Base-by-base conservation (phyloP, 2,888 invertebrate genomes). In the Hyposoter dolosus region DNA sequence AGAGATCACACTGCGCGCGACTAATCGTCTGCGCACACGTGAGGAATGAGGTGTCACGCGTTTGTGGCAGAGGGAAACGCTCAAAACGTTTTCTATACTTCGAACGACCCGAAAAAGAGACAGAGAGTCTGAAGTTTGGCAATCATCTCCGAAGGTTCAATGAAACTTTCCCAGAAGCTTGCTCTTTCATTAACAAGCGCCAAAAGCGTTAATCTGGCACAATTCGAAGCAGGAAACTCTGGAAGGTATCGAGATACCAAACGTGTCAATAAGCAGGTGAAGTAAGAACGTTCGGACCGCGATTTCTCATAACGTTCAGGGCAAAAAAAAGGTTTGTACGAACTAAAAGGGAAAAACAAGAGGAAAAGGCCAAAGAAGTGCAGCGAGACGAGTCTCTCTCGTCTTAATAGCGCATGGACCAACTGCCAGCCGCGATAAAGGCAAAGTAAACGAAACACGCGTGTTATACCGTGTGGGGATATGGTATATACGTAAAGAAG, bases 21-120 rank as follows among this genome's bases (percentile, higher is more conserved):
- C 85, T 76, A 76, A 85, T 85, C 74, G 81, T 40, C 50, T 6
- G 5, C 35, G 5, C 35, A 28, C 69, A 23, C n/a, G 35, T 43
- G 32, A 47, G n/a, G 47, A 65, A 28, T 66, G 32, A 50, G n/a
- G 2, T 35, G 35, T 6, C 35, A 35, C 32, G 35, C 35, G 35
- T 35, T 35, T 35, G 7, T 35, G 1, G 35, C 35, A 32, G 32
- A 4, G 4, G 32, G 32, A 32, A 32, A 4, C 32, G 32, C 35
- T 5, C 0, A 35, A 35, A 35, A 35, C 35, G 4, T 35, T 35
- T 1, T 35, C 35, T 1, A 35, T 6, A 35, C 3, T 3, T 35
- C 7, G 35, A 35, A 35, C 7, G 35, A 35, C 6, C 6, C 35
- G 35, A 28, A 28, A 28, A 28, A 35, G 35, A 35, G 35, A 4